Evolutionary conservation across 2,113 vertebrate species (phyloP), one percentile per base, ranked within the genome.

Genomic region (Scytalopus superciliaris): DNA sequence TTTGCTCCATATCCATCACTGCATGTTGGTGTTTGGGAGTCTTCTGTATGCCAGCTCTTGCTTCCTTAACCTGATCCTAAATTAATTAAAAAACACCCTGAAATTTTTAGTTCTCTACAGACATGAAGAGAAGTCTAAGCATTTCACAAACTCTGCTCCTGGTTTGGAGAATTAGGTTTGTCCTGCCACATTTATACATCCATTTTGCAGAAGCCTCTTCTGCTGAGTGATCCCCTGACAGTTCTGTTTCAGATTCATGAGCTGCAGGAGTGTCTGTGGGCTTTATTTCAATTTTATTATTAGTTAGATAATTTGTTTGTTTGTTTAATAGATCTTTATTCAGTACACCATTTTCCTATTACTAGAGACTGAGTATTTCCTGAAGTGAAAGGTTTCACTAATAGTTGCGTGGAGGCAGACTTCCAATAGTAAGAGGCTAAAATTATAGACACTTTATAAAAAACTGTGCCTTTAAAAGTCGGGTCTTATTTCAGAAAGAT

Each of bases 391-490:
- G 31, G 28, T 81, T 94, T 77, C 79, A 39, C 50, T 77, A 69
- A 44, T 62, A 85, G 37, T 31, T 90, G 56, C 7, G 6, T 68
- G 44, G 31, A 21, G 69, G 47, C 52, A 83, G 72, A 60, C 68
- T 93, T 92, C 73, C 73, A 90, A 27, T 64, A 78, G 15, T 70
- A 78, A 92, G 62, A 77, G 57, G 69, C 90, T 96, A 96, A 95
- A 96, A 94, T 94, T 95, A 91, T 60, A 64, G 31, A 52, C 21
- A 2, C 80, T 94, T 83, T 50, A 56, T 84, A 74, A 79, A 79
- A 93, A 77, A 4, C 70, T 89, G 70, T 83, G 85, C 94, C 94
- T 97, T 97, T 93, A 93, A 96, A 95, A 97, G 74, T 66, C 63
- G 82, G 93, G 47, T 96, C 89, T 90, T 93, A 84, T 97, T 96